Evolutionary conservation across 2,797 vertebrate genomes (phyloP).

Genomic region (Sternarchorhynchus goeldii): DNA sequence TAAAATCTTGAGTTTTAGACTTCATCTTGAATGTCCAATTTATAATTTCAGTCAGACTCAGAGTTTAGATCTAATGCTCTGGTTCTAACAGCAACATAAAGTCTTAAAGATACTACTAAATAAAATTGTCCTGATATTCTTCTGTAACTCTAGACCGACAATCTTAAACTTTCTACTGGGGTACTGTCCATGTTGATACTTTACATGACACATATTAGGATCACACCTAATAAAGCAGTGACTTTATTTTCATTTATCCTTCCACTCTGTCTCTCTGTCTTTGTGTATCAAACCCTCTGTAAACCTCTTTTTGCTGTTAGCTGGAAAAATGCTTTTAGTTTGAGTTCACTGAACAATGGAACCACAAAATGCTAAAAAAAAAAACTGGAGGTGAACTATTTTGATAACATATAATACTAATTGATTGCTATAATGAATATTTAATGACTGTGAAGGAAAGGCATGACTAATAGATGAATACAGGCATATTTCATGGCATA

Average conservation of each 20-base stretch:
- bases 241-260: slow-evolving; percentile 40
- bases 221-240: slow-evolving; percentile 39
- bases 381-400: slow-evolving; percentile 18
- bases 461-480: slow-evolving; percentile 1
- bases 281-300: slow-evolving; percentile 17
- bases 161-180: slow-evolving; percentile 28
- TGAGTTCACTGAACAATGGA: not conserved
- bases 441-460: slow-evolving; percentile 7
- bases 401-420: slow-evolving; percentile 33
- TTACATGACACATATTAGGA: slow-evolving; percentile 41
- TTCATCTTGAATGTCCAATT: not conserved
- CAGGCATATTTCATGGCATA: not conserved
- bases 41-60: slow-evolving; percentile 7
- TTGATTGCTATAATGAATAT: slow-evolving; percentile 33
- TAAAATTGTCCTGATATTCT: slow-evolving; percentile 5
- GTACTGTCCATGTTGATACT: slow-evolving; percentile 30
- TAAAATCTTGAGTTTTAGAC: too few relatives aligned
- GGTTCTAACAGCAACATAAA: not conserved
- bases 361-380: not conserved
- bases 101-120: not conserved
- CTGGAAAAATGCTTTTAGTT: slow-evolving; percentile 9
- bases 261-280: slow-evolving; percentile 5
- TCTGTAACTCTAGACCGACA: slow-evolving; percentile 14
- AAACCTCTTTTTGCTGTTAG: slow-evolving; percentile 8
- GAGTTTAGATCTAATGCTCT: not conserved